These are phyloP conservation scores for Parambassis ranga DNA, from an alignment of 2,797 vertebrate species.

Conservation along the genomic window DNA sequence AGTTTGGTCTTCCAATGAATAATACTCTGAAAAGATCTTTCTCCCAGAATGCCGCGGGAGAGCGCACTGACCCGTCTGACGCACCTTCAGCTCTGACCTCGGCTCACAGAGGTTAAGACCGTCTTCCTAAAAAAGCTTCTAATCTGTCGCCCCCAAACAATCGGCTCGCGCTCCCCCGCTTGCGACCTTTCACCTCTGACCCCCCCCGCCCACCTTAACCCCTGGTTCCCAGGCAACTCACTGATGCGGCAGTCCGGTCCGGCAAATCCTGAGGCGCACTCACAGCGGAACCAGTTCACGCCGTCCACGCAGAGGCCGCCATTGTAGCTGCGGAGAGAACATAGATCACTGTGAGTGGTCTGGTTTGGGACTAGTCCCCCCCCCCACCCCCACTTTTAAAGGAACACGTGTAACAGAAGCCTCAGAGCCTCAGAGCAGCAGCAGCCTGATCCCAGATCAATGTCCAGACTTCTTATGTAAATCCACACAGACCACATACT, in stretches of 20 bases:
- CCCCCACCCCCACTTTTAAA: background rate
- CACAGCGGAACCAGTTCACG: conserved; percentile 95
- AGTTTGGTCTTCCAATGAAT: conserved; percentile 10
- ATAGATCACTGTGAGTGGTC: too few relatives aligned
- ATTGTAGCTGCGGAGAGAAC: conserved; percentile 88
- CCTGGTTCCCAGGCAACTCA: conserved; percentile 80
- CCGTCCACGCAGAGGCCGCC: conserved; percentile 93
- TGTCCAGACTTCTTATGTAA: conserved; percentile 67
- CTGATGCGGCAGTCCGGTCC: conserved; percentile 97
- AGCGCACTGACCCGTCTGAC: conserved; percentile 48
- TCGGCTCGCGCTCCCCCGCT: conserved; percentile 34
- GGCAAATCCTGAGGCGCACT: conserved; percentile 91
- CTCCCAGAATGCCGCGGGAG: conserved; percentile 42
- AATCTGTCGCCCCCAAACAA: conserved; percentile 54
- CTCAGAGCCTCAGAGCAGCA: conserved; percentile 1
- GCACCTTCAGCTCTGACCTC: conserved; percentile 50
- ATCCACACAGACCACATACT: conserved; percentile 60
- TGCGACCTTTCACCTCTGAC: conserved; percentile 53
- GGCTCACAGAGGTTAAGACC: conserved; percentile 57
- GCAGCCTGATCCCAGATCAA: conserved; percentile 46
- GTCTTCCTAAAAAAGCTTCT: conserved; percentile 62
- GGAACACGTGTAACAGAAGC: background rate
- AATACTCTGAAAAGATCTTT: conserved; percentile 29
- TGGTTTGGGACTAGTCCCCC: too few relatives aligned
- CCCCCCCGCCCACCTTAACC: conserved; percentile 29